Conservation (phyloP, 2,113 vertebrate genomes). For the Festucalex cinctus region DNA sequence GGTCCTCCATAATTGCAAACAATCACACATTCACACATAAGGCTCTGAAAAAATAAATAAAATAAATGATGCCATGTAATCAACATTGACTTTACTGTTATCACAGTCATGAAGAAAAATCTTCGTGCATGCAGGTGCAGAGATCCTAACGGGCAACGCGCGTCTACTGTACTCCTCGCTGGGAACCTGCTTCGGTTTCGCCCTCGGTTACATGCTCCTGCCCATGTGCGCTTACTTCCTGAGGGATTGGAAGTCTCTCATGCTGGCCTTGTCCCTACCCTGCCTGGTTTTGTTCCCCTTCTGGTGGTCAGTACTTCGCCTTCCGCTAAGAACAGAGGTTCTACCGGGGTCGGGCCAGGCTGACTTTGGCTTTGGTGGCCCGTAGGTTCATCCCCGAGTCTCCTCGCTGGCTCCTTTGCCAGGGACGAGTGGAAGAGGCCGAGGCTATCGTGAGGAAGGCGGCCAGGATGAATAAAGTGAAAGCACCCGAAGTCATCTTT, state of each 20-base stretch:
- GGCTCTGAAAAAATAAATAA: no score
- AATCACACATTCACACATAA: no score
- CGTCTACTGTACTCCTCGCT: slow-evolving; percentile 79
- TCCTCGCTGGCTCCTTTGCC: slow-evolving; percentile 86
- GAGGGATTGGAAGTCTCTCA: slow-evolving; percentile 78
- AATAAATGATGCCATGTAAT: no score
- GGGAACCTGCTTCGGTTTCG: slow-evolving; percentile 77
- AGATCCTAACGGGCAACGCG: slow-evolving; percentile 78
- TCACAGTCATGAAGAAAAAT: no score
- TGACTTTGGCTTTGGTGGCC: neutral
- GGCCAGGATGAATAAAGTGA: slow-evolving; percentile 77
- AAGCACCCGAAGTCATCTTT: slow-evolving; percentile 76
- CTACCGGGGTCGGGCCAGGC: neutral
- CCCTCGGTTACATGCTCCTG: slow-evolving; percentile 83
- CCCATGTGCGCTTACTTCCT: slow-evolving; percentile 81
- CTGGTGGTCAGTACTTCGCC: slow-evolving; percentile 82
- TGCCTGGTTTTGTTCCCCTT: slow-evolving; percentile 73
- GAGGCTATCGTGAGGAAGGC: slow-evolving; percentile 80
- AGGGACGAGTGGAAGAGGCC: slow-evolving; percentile 81
- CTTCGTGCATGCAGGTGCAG: slow-evolving; percentile 71
- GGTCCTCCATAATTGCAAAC: no score
- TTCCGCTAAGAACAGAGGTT: no score
- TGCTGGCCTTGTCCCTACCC: slow-evolving; percentile 72
- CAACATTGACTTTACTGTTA: no score
- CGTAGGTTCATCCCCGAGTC: slow-evolving; percentile 88